Evolutionary conservation across 2,113 vertebrate genomes (phyloP).

Genomic region (Pantherophis guttatus): DNA sequence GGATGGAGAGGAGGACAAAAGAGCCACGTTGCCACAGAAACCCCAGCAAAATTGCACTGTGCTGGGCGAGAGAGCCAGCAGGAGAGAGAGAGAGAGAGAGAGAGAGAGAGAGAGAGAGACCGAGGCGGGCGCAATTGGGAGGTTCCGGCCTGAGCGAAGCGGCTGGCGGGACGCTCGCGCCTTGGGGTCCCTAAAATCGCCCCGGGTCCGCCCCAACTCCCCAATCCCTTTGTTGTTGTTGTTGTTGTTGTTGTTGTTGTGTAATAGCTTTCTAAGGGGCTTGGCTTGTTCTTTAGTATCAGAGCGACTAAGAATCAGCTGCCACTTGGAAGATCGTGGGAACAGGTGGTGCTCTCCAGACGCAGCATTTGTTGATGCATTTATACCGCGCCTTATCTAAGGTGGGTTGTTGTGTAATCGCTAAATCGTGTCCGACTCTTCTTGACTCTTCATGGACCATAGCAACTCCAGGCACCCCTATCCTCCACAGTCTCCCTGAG

Average conservation of each 20-base stretch:
- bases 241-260: neutral
- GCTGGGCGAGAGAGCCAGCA: neutral
- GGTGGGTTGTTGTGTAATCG: neutral
- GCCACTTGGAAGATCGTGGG: neutral
- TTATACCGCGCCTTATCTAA: neutral
- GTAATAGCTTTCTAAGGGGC: neutral
- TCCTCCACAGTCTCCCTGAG: neutral
- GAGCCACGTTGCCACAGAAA: neutral
- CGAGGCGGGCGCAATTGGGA: neutral
- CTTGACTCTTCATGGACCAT: neutral
- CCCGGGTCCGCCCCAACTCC: neutral
- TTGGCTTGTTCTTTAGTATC: neutral
- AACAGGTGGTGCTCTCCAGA: neutral
- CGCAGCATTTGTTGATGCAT: neutral
- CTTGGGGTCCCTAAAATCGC: neutral
- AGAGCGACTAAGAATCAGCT: neutral
- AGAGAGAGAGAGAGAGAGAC: too few relatives aligned
- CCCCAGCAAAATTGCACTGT: neutral
- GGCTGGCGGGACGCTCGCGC: neutral
- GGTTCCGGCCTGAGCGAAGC: neutral
- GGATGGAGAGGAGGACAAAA: neutral
- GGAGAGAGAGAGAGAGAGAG: neutral
- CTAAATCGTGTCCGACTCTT: neutral
- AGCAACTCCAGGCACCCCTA: neutral
- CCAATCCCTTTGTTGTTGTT: neutral